Base-by-base conservation (phyloP, 2,797 vertebrate genomes). In the Microcaecilia unicolor region DNA sequence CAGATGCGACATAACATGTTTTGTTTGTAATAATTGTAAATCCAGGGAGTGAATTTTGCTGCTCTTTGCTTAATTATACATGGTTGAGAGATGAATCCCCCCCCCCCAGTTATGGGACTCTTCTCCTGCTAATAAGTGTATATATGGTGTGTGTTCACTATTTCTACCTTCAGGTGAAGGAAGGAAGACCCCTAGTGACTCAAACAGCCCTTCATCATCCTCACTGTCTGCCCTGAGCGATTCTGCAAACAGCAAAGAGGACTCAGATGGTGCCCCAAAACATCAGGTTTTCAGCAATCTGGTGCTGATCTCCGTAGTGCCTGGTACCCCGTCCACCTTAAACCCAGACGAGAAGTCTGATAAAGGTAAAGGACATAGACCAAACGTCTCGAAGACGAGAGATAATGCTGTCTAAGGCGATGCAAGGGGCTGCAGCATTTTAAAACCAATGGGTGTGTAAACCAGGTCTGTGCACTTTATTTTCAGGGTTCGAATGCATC, bases 181-280 rank as follows among this genome's bases (percentile, higher is more conserved):
- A 40, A 66, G 64, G 49, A 85, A 85, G 58, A 84, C 79, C 31
- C 78, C 77, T 36, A 97, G 91, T 25, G 94, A 95, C 77, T 95
- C 94, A 31, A 95, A 93, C 61, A 98, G 93, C 77, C 94, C 95
- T 13, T 97, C 93, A 20, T 85, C 83, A 4, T 98, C 93, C 13
- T 98, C 94, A 1, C 83, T 97, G 60, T 98, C 95, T 28, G 89
- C 92, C 39, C 87, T 99, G 65, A 98, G 95, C 2, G 95, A 99
- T 63, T 98, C 93, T 4, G 88, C 93, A 65, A 97, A 95, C 76
- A 94, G 93, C 75, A 95, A 90, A 9, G 95, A 99, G 35, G 84
- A 92, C 28, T 85, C 86, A 22, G 93, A 97, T 49, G 46, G 89
- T 60, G 76, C 78, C 58, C 87, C 90, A 46, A 78, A 83, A 67